Conservation (phyloP, 2,113 vertebrate genomes). For the Pardalotus punctatus region DNA sequence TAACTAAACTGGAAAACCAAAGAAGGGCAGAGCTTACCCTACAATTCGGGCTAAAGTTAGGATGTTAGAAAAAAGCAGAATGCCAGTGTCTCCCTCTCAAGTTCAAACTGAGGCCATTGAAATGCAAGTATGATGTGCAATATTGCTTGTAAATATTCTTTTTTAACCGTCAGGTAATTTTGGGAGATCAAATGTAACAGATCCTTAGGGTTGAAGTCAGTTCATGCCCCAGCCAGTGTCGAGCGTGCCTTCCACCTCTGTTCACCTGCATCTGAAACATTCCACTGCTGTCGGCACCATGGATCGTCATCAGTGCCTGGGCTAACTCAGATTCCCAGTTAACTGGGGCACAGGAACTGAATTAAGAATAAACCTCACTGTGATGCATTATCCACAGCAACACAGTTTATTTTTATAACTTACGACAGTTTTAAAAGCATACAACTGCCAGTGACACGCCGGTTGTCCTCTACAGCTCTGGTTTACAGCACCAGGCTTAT, state of each 20-base stretch:
- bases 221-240: not conserved
- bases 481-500: not conserved
- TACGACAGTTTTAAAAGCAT: not conserved
- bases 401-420: slow-evolving; percentile 17
- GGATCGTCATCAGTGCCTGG: not conserved
- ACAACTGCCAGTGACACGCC: not conserved
- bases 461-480: not conserved
- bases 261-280: not conserved
- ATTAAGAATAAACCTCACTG: not conserved
- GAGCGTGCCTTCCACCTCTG: not conserved
- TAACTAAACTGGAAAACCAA: not conserved
- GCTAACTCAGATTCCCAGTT: not conserved
- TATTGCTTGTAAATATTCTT: not conserved
- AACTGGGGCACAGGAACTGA: not conserved
- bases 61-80: not conserved
- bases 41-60: not conserved
- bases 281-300: accelerated
- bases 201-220: not conserved
- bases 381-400: not conserved
- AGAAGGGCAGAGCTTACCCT: not conserved
- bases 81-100: not conserved
- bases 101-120: not conserved
- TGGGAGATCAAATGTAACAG: not conserved
- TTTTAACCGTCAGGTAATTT: not conserved
- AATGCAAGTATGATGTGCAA: not conserved